phyloP scores from a whole-genome alignment of 2,888 invertebrate species.

The Plagodis pulveraria region DNA sequence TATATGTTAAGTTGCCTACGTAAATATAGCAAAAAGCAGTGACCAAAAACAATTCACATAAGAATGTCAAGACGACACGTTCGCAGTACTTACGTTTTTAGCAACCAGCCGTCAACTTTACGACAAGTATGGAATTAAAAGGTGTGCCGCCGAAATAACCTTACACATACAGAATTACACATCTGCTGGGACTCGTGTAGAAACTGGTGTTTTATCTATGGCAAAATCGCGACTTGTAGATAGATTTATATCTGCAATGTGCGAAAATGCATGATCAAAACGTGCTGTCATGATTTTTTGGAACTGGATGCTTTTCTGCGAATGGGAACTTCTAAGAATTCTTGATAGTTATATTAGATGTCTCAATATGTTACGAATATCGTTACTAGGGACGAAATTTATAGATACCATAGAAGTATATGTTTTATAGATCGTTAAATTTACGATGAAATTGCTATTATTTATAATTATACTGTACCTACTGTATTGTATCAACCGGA shows the following conservation, averaged over 20 bases:
- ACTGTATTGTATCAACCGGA: too few species aligned
- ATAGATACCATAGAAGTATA: neutral
- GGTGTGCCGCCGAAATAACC: slow-evolving; percentile 24
- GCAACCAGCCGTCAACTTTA: slow-evolving; percentile 15
- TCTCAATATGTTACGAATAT: neutral
- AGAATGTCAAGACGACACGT: slow-evolving; percentile 26
- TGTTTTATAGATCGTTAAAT: too few species aligned
- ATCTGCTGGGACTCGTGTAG: neutral
- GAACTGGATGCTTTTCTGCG: slow-evolving; percentile 1
- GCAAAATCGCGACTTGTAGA: slow-evolving; percentile 7
- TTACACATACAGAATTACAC: slow-evolving; percentile 6
- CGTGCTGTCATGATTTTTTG: slow-evolving; percentile 10
- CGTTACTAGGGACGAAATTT: too few species aligned
- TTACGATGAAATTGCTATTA: too few species aligned
- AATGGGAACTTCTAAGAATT: slow-evolving; percentile 8
- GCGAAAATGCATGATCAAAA: slow-evolving; percentile 10
- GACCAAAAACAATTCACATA: slow-evolving; percentile 13
- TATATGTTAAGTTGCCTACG: slow-evolving; percentile 7
- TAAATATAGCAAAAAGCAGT: slow-evolving; percentile 9
- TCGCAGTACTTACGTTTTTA: slow-evolving; percentile 11
- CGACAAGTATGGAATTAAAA: slow-evolving; percentile 24
- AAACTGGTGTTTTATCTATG: slow-evolving; percentile 7
- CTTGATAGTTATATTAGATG: neutral
- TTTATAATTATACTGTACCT: too few species aligned
- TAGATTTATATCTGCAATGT: slow-evolving; percentile 15